Evolutionary conservation across 2,888 invertebrate genomes (phyloP).

Genomic region (Lycaena phlaeas): DNA sequence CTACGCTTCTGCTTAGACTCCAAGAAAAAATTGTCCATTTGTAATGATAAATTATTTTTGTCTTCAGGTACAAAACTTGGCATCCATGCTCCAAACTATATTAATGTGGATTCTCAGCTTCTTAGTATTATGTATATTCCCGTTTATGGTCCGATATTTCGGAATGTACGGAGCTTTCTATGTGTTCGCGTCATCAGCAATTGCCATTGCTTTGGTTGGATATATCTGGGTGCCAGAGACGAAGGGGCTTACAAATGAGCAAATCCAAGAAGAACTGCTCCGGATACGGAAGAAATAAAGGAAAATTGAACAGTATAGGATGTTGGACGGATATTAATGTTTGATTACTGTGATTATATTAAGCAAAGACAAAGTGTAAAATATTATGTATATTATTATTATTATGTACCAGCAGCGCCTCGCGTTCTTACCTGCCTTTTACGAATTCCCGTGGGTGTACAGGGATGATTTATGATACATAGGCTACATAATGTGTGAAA

Average conservation of each 20-base stretch:
- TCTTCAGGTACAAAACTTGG: constrained; percentile 24
- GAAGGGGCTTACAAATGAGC: constrained; percentile 7
- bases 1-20: too few relatives aligned
- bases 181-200: neutral
- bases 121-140: constrained; percentile 23
- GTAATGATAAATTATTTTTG: too few relatives aligned
- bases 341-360: too few relatives aligned
- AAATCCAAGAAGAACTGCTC: constrained; percentile 7
- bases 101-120: constrained; percentile 23
- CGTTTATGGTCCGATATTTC: constrained; percentile 2
- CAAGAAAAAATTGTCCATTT: too few relatives aligned
- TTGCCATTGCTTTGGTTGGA: neutral
- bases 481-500: too few relatives aligned
- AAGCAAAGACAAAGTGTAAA: too few relatives aligned
- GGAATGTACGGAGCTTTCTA: constrained; percentile 6
- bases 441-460: too few relatives aligned
- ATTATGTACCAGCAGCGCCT: too few relatives aligned
- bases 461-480: too few relatives aligned
- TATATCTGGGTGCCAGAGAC: constrained; percentile 8
- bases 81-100: constrained; percentile 22
- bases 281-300: neutral
- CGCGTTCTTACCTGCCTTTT: too few relatives aligned
- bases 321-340: too few relatives aligned
- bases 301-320: neutral
- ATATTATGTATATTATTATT: too few relatives aligned